phyloP scores from a whole-genome alignment of 2,113 vertebrate genomes.

The Crocuta crocuta region DNA sequence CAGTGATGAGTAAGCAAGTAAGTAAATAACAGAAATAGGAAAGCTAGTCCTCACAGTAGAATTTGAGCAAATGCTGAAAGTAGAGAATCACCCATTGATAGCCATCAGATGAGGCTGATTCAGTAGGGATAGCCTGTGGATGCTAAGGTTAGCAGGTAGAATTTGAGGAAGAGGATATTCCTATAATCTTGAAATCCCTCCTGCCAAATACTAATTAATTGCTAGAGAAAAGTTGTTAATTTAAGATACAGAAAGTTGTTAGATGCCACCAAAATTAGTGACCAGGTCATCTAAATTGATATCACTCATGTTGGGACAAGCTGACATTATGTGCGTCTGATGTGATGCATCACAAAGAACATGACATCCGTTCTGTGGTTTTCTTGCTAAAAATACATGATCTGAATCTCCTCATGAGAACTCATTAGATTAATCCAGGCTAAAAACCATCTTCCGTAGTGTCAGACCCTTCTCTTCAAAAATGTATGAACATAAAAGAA shows the following conservation, averaged over 20 bases:
- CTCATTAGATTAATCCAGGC: neutral
- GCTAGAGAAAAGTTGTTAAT: neutral
- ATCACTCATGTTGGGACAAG: neutral
- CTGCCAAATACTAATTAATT: neutral
- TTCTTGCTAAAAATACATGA: neutral
- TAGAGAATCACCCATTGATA: neutral
- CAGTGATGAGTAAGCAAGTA: neutral
- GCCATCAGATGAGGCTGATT: neutral
- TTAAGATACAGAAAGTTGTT: neutral
- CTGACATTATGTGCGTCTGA: neutral
- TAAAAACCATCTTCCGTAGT: neutral
- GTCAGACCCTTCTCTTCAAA: neutral
- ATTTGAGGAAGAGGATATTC: neutral
- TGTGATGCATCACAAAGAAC: neutral
- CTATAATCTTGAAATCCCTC: neutral
- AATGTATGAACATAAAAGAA: neutral
- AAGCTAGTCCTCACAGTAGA: neutral
- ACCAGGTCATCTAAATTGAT: neutral
- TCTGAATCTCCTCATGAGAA: neutral
- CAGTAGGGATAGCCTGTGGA: neutral
- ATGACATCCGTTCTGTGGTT: neutral
- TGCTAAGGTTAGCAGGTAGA: neutral
- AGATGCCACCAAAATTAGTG: neutral
- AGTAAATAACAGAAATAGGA: neutral
- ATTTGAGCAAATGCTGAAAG: neutral